A percentile compares a stretch with the other conserved stretches of the same genome.
Evolutionary conservation across 2,113 vertebrate species (phyloP).

Genomic region (Theropithecus gelada): DNA sequence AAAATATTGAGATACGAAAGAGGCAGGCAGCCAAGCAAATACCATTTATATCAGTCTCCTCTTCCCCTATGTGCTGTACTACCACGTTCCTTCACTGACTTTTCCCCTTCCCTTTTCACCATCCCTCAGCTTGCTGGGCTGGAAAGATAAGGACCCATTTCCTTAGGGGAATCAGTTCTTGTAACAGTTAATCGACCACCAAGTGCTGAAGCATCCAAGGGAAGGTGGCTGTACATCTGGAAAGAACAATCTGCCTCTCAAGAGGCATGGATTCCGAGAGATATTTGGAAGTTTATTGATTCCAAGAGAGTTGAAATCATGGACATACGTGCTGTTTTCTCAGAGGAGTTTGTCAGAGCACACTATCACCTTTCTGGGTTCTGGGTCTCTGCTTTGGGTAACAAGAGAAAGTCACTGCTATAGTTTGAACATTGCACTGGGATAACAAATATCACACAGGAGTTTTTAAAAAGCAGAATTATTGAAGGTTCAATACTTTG

Average conservation of each 20-base stretch:
- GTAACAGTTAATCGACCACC: conserved; percentile 44
- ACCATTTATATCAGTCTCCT: neutral
- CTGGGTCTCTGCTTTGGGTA: neutral
- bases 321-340: conserved; percentile 2
- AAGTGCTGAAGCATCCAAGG: conserved; percentile 33
- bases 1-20: conserved; percentile 40
- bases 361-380: conserved; percentile 8
- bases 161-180: conserved; percentile 61
- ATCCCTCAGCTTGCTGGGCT: neutral
- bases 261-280: conserved; percentile 44
- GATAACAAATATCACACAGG: neutral
- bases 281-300: conserved; percentile 69
- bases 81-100: neutral
- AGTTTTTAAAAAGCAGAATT: neutral
- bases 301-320: conserved; percentile 59
- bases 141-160: conserved; percentile 64
- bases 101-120: neutral
- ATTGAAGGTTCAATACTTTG: neutral
- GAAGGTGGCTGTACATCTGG: conserved; percentile 2
- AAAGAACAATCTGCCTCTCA: conserved; percentile 26
- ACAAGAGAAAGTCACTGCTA: neutral
- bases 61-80: neutral
- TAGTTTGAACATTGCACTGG: neutral
- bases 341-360: conserved; percentile 46
- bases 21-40: neutral